These are phyloP conservation scores for Capromys pilorides DNA, from an alignment of 2,797 vertebrate genomes.

Conservation along the genomic window DNA sequence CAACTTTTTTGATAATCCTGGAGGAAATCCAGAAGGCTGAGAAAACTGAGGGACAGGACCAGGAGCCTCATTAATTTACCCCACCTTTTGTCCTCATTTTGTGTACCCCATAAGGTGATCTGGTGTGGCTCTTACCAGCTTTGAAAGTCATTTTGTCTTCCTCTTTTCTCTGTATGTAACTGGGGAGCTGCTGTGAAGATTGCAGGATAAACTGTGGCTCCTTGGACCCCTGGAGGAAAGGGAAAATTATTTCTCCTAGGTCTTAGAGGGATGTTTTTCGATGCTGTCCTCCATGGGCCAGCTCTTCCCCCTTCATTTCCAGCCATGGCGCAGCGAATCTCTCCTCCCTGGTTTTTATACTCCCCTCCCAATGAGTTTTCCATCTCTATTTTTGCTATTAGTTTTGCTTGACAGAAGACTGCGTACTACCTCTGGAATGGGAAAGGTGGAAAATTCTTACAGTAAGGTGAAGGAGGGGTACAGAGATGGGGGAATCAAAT, in stretches of 20 bases:
- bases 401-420: conserved; percentile 29
- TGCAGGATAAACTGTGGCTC: conserved; percentile 19
- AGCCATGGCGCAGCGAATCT: neutral
- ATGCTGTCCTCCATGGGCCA: neutral
- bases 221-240: conserved; percentile 39
- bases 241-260: neutral
- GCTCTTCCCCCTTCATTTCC: conserved; percentile 10
- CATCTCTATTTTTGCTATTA: neutral
- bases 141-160: conserved; percentile 19
- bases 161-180: conserved; percentile 41
- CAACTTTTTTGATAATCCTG: neutral
- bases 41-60: neutral
- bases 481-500: neutral
- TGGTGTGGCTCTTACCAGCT: conserved; percentile 47
- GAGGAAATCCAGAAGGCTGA: neutral
- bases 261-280: neutral
- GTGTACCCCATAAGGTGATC: neutral
- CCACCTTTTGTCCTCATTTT: conserved; percentile 24
- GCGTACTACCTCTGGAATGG: neutral
- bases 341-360: neutral
- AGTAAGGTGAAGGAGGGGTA: neutral
- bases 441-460: conserved; percentile 22
- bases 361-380: neutral
- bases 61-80: neutral
- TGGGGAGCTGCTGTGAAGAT: conserved; percentile 17